Evolutionary conservation across 2,888 invertebrate genomes (phyloP).

Genomic region (Deilephila porcellus): DNA sequence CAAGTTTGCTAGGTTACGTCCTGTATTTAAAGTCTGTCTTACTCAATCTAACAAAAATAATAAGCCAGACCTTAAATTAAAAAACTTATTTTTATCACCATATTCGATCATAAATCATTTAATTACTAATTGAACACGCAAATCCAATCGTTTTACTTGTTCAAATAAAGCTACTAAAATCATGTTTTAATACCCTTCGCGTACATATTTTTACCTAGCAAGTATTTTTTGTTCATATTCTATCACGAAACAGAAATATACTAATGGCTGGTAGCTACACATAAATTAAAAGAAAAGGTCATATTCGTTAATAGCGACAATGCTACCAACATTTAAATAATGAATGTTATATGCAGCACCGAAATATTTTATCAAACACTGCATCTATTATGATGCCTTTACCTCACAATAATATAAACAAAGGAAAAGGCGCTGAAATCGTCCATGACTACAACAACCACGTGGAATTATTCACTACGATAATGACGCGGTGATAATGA

Average conservation of each 20-base stretch:
- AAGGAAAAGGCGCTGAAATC: neutral
- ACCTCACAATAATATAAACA: neutral
- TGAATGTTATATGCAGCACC: neutral
- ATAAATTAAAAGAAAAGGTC: conserved; percentile 19
- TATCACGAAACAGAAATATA: neutral
- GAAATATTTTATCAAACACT: neutral
- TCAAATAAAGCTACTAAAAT: neutral
- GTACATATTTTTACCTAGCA: neutral
- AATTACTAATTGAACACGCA: neutral
- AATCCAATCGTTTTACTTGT: neutral
- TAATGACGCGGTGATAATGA: conserved; percentile 36
- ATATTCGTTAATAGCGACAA: conserved; percentile 4
- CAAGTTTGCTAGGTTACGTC: neutral
- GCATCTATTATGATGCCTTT: neutral
- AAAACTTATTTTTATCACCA: neutral
- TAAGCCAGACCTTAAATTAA: neutral
- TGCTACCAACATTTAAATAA: neutral
- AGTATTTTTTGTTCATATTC: conserved; percentile 8
- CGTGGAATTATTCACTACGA: conserved; percentile 22
- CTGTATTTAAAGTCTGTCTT: too few species aligned
- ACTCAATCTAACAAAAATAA: too few species aligned
- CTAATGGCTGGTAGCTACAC: neutral
- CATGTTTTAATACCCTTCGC: neutral
- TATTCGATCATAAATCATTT: conserved; percentile 1
- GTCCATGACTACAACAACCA: neutral